Conservation (phyloP, 2,113 vertebrate species). For the Plectropomus leopardus region DNA sequence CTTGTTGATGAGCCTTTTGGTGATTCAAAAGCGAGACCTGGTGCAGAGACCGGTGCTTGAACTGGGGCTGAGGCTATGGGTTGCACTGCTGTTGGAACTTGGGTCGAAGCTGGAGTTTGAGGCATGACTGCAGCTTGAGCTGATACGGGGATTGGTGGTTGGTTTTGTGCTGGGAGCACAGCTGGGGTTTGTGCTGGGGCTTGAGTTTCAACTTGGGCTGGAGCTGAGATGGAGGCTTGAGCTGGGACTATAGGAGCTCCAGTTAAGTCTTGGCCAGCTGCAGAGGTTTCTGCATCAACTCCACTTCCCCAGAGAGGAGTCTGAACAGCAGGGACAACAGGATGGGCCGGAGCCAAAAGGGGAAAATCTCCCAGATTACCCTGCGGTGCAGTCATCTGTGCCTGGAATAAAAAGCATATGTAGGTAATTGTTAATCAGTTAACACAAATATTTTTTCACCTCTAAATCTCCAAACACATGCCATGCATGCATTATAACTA, state of each 20-base stretch:
- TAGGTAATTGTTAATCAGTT: neutral
- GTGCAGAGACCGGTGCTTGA: constrained; percentile 37
- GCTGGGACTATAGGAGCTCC: constrained; percentile 20
- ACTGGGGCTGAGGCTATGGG: constrained; percentile 7
- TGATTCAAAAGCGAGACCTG: constrained; percentile 43
- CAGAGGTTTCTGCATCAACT: constrained; percentile 58
- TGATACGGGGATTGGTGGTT: constrained; percentile 49
- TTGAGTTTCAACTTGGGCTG: constrained; percentile 51
- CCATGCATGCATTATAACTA: constrained; percentile 57
- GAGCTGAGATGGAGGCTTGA: constrained; percentile 17
- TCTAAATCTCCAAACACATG: constrained; percentile 46
- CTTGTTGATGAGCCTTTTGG: constrained; percentile 40
- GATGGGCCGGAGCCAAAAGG: constrained; percentile 47
- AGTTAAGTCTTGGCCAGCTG: constrained; percentile 41
- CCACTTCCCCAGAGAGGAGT: constrained; percentile 64
- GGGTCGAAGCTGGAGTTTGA: constrained; percentile 34
- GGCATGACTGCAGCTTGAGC: constrained; percentile 32
- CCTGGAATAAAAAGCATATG: constrained; percentile 40
- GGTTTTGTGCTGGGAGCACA: constrained; percentile 49
- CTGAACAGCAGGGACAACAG: constrained; percentile 57
- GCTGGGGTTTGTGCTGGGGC: constrained; percentile 31
- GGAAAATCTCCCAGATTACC: constrained; percentile 65
- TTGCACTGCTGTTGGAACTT: constrained; percentile 38
- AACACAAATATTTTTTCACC: constrained; percentile 12
- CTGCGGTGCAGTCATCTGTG: constrained; percentile 47